Evolutionary conservation across 2,888 invertebrate genomes (phyloP), one percentile per base, ranked within the genome.

Genomic region (Hyposoter didymator): DNA sequence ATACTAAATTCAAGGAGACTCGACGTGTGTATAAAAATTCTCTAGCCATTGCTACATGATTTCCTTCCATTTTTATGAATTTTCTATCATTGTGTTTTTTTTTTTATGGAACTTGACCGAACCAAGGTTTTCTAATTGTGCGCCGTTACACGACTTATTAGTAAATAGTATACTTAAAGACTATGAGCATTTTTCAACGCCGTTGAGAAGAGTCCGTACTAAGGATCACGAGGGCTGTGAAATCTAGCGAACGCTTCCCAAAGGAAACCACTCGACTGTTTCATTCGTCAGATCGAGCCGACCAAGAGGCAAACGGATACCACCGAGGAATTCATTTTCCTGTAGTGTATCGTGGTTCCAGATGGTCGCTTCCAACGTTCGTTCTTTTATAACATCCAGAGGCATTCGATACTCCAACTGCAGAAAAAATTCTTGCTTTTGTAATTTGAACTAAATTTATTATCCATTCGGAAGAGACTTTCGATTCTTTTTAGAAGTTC

Each of bases 281-380:
- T 99, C 98, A 88, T 96, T 96, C 2, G 96, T 95, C 85, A 98
- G 94, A 90, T 97, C 96, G 86, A 98, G 94, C 52, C 96, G 95
- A 84, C 95, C 95, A 17, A 99, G 95, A 1, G 96, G 96, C 89
- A 99, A 95, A 88, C 97, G 96, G 81, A 98, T 97, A n/a, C 98
- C 98, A 39, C 99, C 99, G 12, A 99, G 95, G 93, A 99, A 98
- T 94, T 98, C 98, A 94, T 99, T 99, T 94, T 99, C 99, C 93
- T 98, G 98, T 62, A 99, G 94, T 0, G 98, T 96, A 93, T 99
- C 99, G 94, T 98, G 98, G 93, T 98, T 97, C 99, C 99, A 99
- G 12, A 99, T 97, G 0, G 99, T 98, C 0, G 98, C 98, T 93
- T 98, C 98, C n/a, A 99, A 94, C 12, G 95, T 96, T 70, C 98